Conservation (phyloP, 2,113 vertebrate genomes). For the Pipra filicauda region DNA sequence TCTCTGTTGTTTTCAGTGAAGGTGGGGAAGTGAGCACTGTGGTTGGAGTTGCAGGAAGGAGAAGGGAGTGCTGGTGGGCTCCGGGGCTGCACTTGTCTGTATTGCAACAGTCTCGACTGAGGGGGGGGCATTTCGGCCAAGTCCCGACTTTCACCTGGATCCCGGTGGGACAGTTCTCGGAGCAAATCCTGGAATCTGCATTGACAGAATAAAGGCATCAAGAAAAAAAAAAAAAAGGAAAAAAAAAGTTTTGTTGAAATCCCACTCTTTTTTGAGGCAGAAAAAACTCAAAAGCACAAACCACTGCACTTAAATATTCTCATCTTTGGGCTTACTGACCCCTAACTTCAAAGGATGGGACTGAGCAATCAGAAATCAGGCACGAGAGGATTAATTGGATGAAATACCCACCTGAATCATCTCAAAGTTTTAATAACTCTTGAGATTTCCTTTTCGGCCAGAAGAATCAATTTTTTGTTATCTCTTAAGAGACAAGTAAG, state of each 20-base stretch:
- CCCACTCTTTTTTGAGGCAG: background rate
- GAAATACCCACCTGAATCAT: constrained; percentile 49
- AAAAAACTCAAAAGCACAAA: constrained; percentile 3
- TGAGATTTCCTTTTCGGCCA: constrained; percentile 37
- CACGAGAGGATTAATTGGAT: constrained; percentile 25
- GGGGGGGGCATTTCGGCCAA: constrained; percentile 91
- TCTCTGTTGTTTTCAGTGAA: constrained; percentile 83
- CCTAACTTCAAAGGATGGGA: constrained; percentile 47
- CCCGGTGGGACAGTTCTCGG: constrained; percentile 89
- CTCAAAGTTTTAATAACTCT: constrained; percentile 56
- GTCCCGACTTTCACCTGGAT: constrained; percentile 86
- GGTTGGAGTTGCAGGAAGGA: constrained; percentile 81
- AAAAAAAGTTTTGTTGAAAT: background rate
- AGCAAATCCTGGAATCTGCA: constrained; percentile 91
- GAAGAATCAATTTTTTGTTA: constrained; percentile 47
- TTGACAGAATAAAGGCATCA: background rate
- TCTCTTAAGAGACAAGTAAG: constrained; percentile 45
- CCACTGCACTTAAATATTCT: background rate
- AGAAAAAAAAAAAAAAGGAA: background rate
- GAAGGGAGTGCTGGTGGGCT: constrained; percentile 84
- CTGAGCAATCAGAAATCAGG: constrained; percentile 44
- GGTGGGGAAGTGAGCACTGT: constrained; percentile 79
- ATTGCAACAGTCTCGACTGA: constrained; percentile 95
- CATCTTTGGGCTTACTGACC: background rate
- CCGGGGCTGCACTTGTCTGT: constrained; percentile 89